phyloP scores from a whole-genome alignment of 2,888 invertebrate genomes.

The Lasioglossum villosulum region DNA sequence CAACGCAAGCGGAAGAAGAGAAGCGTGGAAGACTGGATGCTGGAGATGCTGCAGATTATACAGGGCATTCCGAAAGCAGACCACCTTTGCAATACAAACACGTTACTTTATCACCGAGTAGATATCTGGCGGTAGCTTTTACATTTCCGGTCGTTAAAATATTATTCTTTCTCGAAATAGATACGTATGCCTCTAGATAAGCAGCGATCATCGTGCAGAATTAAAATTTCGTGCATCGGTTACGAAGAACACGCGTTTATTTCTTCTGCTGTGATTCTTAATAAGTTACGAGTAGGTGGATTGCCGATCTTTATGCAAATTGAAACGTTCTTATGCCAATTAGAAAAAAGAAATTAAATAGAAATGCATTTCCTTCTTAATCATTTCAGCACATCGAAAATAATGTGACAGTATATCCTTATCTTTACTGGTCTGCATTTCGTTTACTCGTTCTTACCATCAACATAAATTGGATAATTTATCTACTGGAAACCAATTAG shows the following conservation, averaged over 20 bases:
- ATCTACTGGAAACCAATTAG: background rate
- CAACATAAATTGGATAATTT: no score
- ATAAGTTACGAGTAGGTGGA: background rate
- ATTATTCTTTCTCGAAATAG: background rate
- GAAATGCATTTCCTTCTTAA: background rate
- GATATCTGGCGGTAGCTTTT: background rate
- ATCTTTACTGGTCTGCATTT: background rate
- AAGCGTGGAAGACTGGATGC: background rate
- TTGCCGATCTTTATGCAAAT: background rate
- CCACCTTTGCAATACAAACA: background rate
- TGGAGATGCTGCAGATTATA: background rate
- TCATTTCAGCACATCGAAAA: background rate
- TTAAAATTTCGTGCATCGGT: background rate
- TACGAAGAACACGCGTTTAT: background rate
- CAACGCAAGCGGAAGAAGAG: conserved; percentile 18
- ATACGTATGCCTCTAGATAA: background rate
- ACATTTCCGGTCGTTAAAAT: background rate
- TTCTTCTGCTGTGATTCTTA: background rate
- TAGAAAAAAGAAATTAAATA: background rate
- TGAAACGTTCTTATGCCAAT: background rate
- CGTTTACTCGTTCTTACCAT: background rate
- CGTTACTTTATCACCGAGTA: background rate
- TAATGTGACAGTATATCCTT: background rate
- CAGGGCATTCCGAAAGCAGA: background rate
- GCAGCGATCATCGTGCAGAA: background rate